Conservation (phyloP, 2,888 invertebrate species). For the Brenthis hecate region DNA sequence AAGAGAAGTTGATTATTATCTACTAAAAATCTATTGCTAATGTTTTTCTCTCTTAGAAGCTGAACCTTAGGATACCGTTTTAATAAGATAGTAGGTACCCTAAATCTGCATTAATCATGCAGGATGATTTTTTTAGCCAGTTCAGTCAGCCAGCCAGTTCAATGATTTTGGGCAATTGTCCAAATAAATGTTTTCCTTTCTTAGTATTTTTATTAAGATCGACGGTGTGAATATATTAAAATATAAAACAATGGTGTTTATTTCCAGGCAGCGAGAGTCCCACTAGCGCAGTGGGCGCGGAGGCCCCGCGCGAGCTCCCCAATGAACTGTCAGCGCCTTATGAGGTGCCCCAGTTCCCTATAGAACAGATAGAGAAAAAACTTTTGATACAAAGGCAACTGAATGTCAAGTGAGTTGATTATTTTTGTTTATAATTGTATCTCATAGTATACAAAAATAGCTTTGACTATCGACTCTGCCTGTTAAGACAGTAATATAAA, state of each 20-base stretch:
- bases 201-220: no score
- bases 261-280: conserved; percentile 88
- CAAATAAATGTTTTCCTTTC: no score
- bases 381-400: conserved; percentile 93
- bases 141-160: no score
- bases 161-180: background rate
- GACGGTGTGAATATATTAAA: background rate
- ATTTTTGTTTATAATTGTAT: background rate
- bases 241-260: conserved; percentile 26
- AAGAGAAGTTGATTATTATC: no score
- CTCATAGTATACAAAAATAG: background rate
- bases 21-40: no score
- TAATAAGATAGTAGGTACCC: no score
- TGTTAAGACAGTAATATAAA: no score
- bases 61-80: no score
- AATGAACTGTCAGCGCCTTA: conserved; percentile 97
- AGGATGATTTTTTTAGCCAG: no score
- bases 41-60: no score
- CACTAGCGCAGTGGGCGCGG: conserved; percentile 81
- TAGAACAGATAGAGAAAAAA: conserved; percentile 97
- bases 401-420: conserved; percentile 90
- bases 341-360: conserved; percentile 98
- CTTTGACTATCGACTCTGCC: background rate
- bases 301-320: conserved; percentile 83
- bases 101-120: no score